Conservation (phyloP, 2,113 vertebrate genomes). For the Colius striatus region DNA sequence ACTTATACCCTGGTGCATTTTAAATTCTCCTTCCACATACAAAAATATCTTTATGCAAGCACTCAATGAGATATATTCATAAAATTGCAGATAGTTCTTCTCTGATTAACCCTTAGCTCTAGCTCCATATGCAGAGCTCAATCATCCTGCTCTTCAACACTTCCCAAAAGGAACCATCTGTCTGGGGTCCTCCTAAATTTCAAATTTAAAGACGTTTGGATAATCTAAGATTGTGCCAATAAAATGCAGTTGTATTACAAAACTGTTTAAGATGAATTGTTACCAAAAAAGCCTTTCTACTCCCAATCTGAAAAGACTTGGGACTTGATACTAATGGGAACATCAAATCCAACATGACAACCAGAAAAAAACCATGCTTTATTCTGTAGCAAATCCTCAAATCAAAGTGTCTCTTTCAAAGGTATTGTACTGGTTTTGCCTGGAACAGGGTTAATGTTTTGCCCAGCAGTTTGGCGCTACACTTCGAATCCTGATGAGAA, state of each 20-base stretch:
- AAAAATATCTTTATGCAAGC: not conserved
- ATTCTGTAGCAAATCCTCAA: not conserved
- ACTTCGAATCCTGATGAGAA: not conserved
- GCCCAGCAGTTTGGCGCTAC: not conserved
- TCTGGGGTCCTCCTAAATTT: not conserved
- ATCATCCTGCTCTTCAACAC: not conserved
- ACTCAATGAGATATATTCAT: not conserved
- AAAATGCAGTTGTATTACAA: not conserved
- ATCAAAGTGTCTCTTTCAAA: not conserved
- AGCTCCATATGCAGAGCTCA: not conserved
- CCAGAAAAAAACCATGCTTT: not conserved
- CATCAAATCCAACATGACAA: not conserved
- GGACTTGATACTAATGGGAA: not conserved
- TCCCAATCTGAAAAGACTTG: not conserved
- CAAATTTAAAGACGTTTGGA: not conserved
- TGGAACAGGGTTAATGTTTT: not conserved
- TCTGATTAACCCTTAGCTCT: not conserved
- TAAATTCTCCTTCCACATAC: not conserved
- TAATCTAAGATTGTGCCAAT: not conserved
- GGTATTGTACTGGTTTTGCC: not conserved
- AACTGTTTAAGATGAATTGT: not conserved
- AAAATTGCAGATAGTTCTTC: not conserved
- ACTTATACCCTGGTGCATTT: not conserved
- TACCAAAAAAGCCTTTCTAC: not conserved
- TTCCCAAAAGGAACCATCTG: not conserved